Evolutionary conservation across 1,140 invertebrate genomes (phyloP).

Genomic region (Chymomyza costata): DNA sequence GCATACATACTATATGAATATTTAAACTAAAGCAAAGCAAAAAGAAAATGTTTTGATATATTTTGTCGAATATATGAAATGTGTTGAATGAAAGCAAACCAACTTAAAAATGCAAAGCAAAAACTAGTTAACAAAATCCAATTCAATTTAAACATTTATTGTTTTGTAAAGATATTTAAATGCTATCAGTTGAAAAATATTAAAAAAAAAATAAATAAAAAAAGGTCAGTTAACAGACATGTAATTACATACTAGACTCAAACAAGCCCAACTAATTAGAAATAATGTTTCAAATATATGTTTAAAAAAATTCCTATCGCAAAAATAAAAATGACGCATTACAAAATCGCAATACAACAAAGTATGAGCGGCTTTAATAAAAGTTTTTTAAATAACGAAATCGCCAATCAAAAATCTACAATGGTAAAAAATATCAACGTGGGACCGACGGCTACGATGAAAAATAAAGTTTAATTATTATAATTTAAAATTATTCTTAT

Average conservation of each 20-base stretch:
- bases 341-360: not conserved
- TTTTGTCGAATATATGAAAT: too few relatives aligned
- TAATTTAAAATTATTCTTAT: too few relatives aligned
- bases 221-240: slow-evolving; percentile 46
- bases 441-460: too few relatives aligned
- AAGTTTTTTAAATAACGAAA: not conserved
- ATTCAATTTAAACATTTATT: not conserved
- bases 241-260: slow-evolving; percentile 26
- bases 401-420: too few relatives aligned
- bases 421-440: too few relatives aligned
- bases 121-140: slow-evolving; percentile 1
- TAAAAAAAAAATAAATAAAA: slow-evolving; percentile 6
- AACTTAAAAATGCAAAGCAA: not conserved
- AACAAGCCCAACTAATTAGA: slow-evolving; percentile 34
- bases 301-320: not conserved
- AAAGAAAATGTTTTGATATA: too few relatives aligned
- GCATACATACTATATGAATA: slow-evolving; percentile 2
- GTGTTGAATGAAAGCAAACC: slow-evolving; percentile 28
- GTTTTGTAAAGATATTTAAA: slow-evolving; percentile 26
- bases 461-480: too few relatives aligned
- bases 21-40: slow-evolving; percentile 24
- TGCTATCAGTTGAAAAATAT: slow-evolving; percentile 5
- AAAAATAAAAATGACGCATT: not conserved
- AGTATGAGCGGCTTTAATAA: not conserved
- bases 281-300: not conserved